Base-by-base conservation (phyloP, 2,797 vertebrate genomes). In the Sylvia borin region DNA sequence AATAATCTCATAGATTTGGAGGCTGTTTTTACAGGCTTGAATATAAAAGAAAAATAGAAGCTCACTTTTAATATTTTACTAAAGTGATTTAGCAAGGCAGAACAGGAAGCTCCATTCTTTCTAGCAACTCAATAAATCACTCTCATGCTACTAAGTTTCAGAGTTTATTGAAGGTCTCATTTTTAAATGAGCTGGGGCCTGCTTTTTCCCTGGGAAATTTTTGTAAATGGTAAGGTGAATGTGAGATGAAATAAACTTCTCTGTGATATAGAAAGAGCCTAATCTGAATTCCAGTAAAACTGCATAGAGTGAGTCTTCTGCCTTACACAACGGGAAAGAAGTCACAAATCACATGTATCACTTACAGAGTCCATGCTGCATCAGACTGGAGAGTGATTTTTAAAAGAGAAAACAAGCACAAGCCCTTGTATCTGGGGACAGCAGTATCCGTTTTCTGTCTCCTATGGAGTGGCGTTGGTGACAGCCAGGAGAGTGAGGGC, bases 41-140 rank as follows among this genome's bases (percentile, higher is more conserved):
- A 67, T 74, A 67, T 29, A 77, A 71, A 90, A 93, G 65, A 80
- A 73, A 90, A 94, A 72, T 50, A 65, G 54, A 21, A 88, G 17
- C 42, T 70, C 47, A 27, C 15, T 93, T 88, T 57, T 91, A 65
- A 55, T 91, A 90, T 81, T 93, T 96, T 70, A 55, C 43, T 54
- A 18, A 75, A 84, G 17, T 57, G 43, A 76, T 78, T 66, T 61
- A 90, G 27, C 66, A 50, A 75, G 62, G 55, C 74, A 78, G 77
- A 90, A 71, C 40, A 78, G 84, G 80, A 92, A 92, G 70, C 40
- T 60, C 53, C 25, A 13, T 85, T 81, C 36, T 88, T 84, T 81
- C 54, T 58, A 70, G 67, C 47, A 74, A 79, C 58, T 84, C 36
- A 50, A 24, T 86, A 90, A 88, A 90, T 90, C 58, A 68, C 22